Conservation (phyloP, 1,140 invertebrate genomes). For the Catajapyx aquilonaris region DNA sequence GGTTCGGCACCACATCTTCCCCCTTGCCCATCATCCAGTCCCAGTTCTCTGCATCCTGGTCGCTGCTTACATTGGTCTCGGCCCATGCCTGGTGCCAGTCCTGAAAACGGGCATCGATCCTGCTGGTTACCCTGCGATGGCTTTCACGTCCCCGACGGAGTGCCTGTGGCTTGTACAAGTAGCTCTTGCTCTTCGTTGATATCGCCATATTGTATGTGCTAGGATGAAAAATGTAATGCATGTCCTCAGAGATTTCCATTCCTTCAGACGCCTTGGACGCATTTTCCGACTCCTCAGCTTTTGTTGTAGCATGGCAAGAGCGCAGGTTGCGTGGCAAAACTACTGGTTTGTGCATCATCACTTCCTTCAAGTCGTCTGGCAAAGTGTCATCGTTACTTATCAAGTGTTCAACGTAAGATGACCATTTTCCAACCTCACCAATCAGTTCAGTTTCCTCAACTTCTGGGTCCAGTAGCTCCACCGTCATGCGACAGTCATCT, state of each 20-base stretch:
- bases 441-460: conserved; percentile 22
- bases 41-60: conserved; percentile 33
- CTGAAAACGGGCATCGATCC: conserved; percentile 38
- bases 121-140: conserved; percentile 45
- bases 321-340: conserved; percentile 36
- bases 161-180: conserved; percentile 53
- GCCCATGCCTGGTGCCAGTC: conserved; percentile 47
- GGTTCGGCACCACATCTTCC: conserved; percentile 35
- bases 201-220: conserved; percentile 1
- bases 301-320: too few relatives aligned
- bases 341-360: conserved; percentile 30
- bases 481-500: conserved; percentile 62
- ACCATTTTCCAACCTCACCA: conserved; percentile 43
- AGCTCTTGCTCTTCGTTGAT: conserved; percentile 20
- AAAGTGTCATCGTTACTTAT: conserved; percentile 15
- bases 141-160: conserved; percentile 50
- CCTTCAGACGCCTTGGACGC: too few relatives aligned
- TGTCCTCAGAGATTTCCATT: too few relatives aligned
- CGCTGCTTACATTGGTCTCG: conserved; percentile 35
- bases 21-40: conserved; percentile 51
- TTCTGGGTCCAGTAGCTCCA: conserved; percentile 72
- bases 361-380: conserved; percentile 20
- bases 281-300: too few relatives aligned
- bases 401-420: conserved; percentile 46
- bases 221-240: too few relatives aligned